Percentiles rank a stretch among this genome's conserved stretches.
Evolutionary conservation across 2,113 vertebrate genomes (phyloP).

Genomic region (Dinomys branickii): DNA sequence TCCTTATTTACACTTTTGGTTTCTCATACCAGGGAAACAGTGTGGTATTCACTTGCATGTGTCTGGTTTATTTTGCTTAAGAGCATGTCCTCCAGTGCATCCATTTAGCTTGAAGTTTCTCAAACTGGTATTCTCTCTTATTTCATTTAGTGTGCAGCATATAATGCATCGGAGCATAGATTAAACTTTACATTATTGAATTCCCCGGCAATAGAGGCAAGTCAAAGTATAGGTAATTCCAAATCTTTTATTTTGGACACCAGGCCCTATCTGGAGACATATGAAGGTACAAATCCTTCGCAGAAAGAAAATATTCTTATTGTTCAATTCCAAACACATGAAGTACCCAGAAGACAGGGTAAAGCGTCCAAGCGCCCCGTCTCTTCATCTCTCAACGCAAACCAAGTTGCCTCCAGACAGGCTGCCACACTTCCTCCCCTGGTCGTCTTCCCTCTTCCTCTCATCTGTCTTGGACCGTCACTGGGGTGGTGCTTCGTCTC

Average conservation of each 20-base stretch:
- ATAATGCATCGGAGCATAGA: background rate
- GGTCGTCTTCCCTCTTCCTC: background rate
- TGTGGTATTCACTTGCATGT: background rate
- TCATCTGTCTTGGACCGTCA: background rate
- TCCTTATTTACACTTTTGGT: background rate
- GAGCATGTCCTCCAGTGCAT: background rate
- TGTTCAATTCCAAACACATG: background rate
- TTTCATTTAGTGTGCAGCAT: slow-evolving; percentile 6
- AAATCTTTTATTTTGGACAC: background rate
- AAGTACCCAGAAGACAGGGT: background rate
- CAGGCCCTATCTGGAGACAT: background rate
- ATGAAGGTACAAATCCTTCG: background rate
- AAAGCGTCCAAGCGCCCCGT: background rate
- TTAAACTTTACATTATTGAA: slow-evolving; percentile 49
- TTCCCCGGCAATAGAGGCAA: background rate
- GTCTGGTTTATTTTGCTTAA: background rate
- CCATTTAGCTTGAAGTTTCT: background rate
- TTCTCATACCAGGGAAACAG: background rate
- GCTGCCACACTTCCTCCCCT: background rate
- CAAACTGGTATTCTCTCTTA: background rate
- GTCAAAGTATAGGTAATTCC: background rate
- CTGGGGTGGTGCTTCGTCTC: background rate
- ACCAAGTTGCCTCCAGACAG: background rate
- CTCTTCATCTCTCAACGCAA: background rate
- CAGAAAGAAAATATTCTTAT: background rate